phyloP scores from a whole-genome alignment of 1,140 invertebrate species.

The Ceratoteleas bidentatus region DNA sequence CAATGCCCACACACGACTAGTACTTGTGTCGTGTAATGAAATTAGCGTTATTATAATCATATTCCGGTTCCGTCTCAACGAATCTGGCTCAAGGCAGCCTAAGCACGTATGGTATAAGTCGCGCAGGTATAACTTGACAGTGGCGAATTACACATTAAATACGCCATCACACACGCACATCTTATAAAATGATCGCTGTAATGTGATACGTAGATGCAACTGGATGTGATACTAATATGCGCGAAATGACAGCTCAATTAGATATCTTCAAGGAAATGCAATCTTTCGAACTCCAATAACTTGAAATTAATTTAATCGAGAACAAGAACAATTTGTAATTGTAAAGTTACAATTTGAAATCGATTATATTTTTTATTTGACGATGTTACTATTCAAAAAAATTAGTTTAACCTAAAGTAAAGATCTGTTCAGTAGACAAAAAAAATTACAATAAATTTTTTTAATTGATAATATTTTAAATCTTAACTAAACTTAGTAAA shows the following conservation, averaged over 20 bases:
- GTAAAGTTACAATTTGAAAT: too few relatives aligned
- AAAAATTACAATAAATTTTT: too few relatives aligned
- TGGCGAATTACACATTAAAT: conserved; percentile 52
- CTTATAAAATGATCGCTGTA: conserved; percentile 35
- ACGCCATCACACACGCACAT: conserved; percentile 33
- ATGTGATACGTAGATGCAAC: conserved; percentile 22
- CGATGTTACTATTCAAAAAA: too few relatives aligned
- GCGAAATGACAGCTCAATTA: conserved; percentile 18
- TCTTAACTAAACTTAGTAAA: too few relatives aligned
- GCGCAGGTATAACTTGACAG: conserved; percentile 48
- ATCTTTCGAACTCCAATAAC: too few relatives aligned
- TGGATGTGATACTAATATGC: conserved; percentile 32
- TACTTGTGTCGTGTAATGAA: conserved; percentile 63
- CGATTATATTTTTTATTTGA: too few relatives aligned
- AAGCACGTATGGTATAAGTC: conserved; percentile 56
- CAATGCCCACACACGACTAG: conserved; percentile 22
- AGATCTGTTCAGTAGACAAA: too few relatives aligned
- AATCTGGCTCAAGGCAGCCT: conserved; percentile 79
- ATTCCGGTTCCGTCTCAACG: conserved; percentile 75
- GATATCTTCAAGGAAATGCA: not conserved
- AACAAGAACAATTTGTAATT: too few relatives aligned
- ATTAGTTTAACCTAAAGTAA: too few relatives aligned
- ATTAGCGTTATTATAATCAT: conserved; percentile 73
- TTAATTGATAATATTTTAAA: too few relatives aligned
- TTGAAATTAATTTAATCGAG: too few relatives aligned